Conservation (phyloP, 2,113 vertebrate genomes). For the Condylura cristata region DNA sequence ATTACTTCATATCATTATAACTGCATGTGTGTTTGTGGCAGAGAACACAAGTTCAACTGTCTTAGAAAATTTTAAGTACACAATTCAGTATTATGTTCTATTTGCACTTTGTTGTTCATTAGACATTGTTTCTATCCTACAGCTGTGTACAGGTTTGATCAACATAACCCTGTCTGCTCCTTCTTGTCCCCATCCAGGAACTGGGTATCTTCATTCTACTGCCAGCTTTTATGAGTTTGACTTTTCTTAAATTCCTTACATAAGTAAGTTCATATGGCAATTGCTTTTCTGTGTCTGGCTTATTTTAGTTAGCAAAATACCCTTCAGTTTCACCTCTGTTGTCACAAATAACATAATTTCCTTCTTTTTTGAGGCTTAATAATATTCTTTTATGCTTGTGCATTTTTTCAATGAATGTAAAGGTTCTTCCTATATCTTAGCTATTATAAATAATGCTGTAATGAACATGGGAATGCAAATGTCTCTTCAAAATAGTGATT, state of each 20-base stretch:
- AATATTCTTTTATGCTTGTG: not conserved
- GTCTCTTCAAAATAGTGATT: not conserved
- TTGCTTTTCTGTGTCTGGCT: not conserved
- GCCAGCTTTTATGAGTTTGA: not conserved
- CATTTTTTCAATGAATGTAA: not conserved
- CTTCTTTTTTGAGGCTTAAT: not conserved
- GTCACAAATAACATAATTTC: not conserved
- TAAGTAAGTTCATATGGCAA: not conserved
- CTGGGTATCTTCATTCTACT: not conserved
- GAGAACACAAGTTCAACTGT: not conserved
- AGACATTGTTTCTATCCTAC: not conserved
- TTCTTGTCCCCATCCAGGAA: not conserved
- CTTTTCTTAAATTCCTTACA: not conserved
- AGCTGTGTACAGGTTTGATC: not conserved
- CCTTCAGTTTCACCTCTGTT: not conserved
- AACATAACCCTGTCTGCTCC: not conserved
- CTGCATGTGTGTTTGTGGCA: not conserved
- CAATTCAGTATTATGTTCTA: not conserved
- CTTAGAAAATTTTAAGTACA: not conserved
- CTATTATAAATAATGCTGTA: conserved; percentile 1
- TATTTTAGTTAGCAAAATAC: conserved; percentile 10
- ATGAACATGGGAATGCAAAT: not conserved
- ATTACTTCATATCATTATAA: not conserved
- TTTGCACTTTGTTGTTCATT: not conserved
- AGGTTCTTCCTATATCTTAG: not conserved